Evolutionary conservation across 2,888 invertebrate species (phyloP).

Genomic region (Empis stercorea): DNA sequence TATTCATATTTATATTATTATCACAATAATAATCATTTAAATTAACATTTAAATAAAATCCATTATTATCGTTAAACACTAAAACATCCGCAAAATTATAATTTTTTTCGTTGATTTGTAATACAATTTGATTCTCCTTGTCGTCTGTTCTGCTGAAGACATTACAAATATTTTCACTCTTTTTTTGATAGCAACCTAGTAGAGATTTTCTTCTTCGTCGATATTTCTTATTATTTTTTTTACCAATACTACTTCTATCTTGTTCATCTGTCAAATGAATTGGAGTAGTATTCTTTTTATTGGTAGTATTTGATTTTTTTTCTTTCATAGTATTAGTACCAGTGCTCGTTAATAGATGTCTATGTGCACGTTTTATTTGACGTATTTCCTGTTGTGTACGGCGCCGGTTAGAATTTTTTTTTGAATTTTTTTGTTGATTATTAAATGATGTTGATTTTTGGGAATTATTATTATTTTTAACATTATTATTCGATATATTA

Average conservation of each 20-base stretch:
- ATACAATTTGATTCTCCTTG: too few relatives aligned
- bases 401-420: constrained; percentile 16
- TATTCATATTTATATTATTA: constrained; percentile 23
- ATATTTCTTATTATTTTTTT: too few relatives aligned
- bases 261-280: neutral
- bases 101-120: too few relatives aligned
- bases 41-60: neutral
- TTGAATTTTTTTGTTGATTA: too few relatives aligned
- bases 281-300: neutral
- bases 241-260: neutral
- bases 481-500: too few relatives aligned
- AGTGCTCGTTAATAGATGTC: constrained; percentile 32
- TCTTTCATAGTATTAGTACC: constrained; percentile 24
- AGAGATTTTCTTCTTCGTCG: too few relatives aligned
- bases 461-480: too few relatives aligned
- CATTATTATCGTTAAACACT: neutral
- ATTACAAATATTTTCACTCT: constrained; percentile 4
- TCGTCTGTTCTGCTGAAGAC: constrained; percentile 24
- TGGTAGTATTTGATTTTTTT: constrained; percentile 2
- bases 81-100: neutral
- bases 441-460: too few relatives aligned
- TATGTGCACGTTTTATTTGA: constrained; percentile 32
- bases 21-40: constrained; percentile 3
- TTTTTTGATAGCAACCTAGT: neutral
- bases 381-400: constrained; percentile 25